These are phyloP conservation scores for Azemiops feae DNA, from an alignment of 2,113 vertebrate genomes.

Conservation along the genomic window DNA sequence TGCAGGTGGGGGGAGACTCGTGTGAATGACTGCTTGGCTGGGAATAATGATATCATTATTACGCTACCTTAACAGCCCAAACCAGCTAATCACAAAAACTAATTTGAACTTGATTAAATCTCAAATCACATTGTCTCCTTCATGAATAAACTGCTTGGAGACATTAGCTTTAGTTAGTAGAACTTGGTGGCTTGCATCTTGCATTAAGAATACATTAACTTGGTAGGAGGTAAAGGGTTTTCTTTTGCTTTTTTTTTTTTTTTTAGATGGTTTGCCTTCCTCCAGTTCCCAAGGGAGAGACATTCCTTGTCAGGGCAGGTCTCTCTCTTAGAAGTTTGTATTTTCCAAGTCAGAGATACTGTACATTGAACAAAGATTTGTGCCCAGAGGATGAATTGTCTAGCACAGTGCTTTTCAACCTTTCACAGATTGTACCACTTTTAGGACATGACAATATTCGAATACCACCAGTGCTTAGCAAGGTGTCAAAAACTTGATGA, in stretches of 20 bases:
- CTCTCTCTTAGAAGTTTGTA: neutral
- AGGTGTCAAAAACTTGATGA: too few relatives aligned
- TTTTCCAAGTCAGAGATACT: neutral
- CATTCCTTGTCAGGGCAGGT: neutral
- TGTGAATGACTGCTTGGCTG: neutral
- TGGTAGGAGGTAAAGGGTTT: slow-evolving; percentile 29
- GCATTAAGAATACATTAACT: slow-evolving; percentile 51
- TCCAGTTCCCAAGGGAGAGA: slow-evolving; percentile 52
- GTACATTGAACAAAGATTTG: neutral
- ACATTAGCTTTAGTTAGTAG: slow-evolving; percentile 63
- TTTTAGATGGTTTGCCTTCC: neutral
- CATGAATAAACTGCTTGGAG: slow-evolving; percentile 56
- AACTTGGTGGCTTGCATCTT: slow-evolving; percentile 37
- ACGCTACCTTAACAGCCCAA: slow-evolving; percentile 62
- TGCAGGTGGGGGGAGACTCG: neutral
- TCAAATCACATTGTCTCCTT: slow-evolving; percentile 57
- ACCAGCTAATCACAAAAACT: slow-evolving; percentile 70
- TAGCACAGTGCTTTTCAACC: neutral
- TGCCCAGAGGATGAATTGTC: neutral
- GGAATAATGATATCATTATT: slow-evolving; percentile 67
- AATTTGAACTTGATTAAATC: slow-evolving; percentile 66
- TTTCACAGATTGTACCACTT: too few relatives aligned
- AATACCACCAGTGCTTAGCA: too few relatives aligned
- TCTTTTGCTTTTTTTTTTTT: neutral
- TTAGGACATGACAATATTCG: too few relatives aligned